Evolutionary conservation across 2,797 vertebrate species (phyloP).

Genomic region (Threskiornis aethiopicus): DNA sequence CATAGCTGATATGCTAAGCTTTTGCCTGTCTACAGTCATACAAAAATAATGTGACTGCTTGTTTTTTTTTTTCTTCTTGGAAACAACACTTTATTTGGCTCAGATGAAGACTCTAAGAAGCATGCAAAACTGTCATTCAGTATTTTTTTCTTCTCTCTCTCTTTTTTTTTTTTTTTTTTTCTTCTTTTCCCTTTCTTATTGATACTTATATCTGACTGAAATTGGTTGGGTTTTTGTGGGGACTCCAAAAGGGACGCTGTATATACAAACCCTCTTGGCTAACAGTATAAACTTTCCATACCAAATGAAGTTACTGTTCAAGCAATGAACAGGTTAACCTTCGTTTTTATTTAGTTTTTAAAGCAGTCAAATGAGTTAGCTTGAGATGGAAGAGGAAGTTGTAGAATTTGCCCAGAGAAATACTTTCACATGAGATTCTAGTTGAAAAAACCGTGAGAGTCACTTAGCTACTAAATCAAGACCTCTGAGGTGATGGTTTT

Average conservation of each 20-base stretch:
- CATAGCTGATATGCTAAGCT: neutral
- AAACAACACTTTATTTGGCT: neutral
- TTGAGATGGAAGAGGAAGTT: neutral
- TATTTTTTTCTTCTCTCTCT: neutral
- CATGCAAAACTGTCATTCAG: neutral
- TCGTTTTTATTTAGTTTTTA: neutral
- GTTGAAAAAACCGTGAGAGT: neutral
- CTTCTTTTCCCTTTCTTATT: neutral
- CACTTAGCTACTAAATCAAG: neutral
- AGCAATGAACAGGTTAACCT: neutral
- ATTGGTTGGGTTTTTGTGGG: neutral
- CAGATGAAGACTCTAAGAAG: neutral
- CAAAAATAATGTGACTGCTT: neutral
- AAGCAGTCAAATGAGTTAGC: neutral
- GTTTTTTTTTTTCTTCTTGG: neutral
- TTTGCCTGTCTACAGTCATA: neutral
- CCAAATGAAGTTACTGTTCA: neutral
- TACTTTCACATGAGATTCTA: neutral
- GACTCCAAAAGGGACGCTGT: neutral
- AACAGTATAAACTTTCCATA: neutral
- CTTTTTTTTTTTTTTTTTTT: neutral
- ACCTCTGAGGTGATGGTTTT: neutral
- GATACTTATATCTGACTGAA: neutral
- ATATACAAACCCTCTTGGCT: neutral
- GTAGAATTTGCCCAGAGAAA: neutral